A percentile compares a stretch with the other conserved stretches of the same genome.
phyloP scores from a whole-genome alignment of 1,140 invertebrate genomes.

The Drosophila lacteicornis region DNA sequence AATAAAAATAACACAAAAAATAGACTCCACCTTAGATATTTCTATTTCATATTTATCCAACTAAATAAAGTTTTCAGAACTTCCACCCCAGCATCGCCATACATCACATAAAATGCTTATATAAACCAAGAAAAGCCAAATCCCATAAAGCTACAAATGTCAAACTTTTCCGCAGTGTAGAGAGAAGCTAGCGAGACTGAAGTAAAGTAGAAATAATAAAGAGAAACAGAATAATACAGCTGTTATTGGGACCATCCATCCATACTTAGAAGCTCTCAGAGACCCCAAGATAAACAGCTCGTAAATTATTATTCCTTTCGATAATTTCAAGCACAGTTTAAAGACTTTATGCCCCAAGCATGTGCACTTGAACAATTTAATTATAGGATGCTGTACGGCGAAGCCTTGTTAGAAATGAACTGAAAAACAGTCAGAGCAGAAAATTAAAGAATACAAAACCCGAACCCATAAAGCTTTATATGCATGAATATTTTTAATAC shows the following conservation, averaged over 20 bases:
- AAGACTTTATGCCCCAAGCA: background rate
- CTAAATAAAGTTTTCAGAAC: too few species aligned
- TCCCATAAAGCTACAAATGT: background rate
- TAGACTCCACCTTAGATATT: too few species aligned
- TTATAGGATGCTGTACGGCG: too few species aligned
- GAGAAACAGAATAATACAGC: background rate
- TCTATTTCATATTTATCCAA: too few species aligned
- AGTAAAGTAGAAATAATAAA: background rate
- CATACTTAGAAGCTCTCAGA: background rate
- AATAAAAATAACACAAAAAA: too few species aligned
- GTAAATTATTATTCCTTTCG: background rate
- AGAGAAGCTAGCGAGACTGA: background rate
- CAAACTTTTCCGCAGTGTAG: background rate
- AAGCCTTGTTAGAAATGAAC: background rate
- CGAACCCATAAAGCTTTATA: background rate
- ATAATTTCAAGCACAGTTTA: background rate
- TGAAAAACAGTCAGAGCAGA: conserved; percentile 7
- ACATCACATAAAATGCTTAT: background rate
- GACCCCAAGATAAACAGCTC: background rate
- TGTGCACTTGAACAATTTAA: background rate
- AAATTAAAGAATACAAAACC: background rate
- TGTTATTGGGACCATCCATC: background rate
- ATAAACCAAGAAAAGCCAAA: background rate
- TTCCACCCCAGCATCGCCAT: background rate
- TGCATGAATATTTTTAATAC: conserved; percentile 1